phyloP scores from a whole-genome alignment of 2,888 invertebrate genomes.

The Eilema caniola region DNA sequence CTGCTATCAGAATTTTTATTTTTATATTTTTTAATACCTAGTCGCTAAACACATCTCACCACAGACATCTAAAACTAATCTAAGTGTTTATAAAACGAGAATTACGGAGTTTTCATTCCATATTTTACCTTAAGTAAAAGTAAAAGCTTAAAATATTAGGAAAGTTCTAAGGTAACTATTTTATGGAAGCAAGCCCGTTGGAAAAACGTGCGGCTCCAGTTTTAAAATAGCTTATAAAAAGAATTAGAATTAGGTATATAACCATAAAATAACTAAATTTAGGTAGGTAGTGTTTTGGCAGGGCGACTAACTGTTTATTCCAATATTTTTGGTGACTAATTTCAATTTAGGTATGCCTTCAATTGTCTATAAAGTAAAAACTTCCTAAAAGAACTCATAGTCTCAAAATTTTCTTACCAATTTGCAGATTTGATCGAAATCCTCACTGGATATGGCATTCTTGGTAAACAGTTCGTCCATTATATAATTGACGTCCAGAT shows the following conservation, averaged over 20 bases:
- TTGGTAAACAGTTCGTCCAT: constrained; percentile 79
- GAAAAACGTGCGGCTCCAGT: too few relatives aligned
- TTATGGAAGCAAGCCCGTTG: too few relatives aligned
- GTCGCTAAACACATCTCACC: background rate
- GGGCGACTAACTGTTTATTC: too few relatives aligned
- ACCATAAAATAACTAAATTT: too few relatives aligned
- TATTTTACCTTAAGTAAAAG: too few relatives aligned
- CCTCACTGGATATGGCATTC: constrained; percentile 71
- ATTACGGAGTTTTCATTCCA: too few relatives aligned
- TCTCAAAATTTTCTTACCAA: constrained; percentile 58
- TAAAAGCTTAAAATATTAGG: too few relatives aligned
- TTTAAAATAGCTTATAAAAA: too few relatives aligned
- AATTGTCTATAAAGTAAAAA: background rate
- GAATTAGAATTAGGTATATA: too few relatives aligned
- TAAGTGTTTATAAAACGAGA: background rate
- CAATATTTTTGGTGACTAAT: background rate
- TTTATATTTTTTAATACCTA: too few relatives aligned
- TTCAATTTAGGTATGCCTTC: background rate
- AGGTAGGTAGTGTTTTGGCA: background rate
- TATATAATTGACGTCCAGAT: constrained; percentile 81
- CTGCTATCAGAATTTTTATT: background rate
- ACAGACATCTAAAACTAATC: too few relatives aligned
- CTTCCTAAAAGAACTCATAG: background rate
- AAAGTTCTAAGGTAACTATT: too few relatives aligned
- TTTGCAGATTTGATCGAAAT: constrained; percentile 68